Percentiles rank a stretch among this genome's conserved stretches.
Evolutionary conservation across 2,797 vertebrate species (phyloP).

Genomic region (Sciurus carolinensis): DNA sequence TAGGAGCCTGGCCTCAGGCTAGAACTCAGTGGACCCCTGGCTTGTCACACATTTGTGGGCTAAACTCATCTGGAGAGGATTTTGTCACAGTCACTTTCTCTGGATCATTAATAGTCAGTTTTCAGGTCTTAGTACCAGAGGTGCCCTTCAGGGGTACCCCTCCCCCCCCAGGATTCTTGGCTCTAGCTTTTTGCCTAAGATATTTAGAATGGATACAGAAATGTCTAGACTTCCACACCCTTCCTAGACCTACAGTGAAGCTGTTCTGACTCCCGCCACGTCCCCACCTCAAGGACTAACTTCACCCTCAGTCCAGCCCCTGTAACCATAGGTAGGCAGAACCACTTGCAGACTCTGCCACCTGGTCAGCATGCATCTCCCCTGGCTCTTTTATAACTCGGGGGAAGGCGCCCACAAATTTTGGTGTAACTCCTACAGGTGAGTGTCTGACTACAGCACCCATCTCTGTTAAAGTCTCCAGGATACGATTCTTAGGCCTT

Average conservation of each 20-base stretch:
- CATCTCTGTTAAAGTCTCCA: background rate
- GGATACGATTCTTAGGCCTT: background rate
- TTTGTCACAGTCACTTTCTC: slow-evolving; percentile 12
- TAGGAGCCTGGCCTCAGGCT: background rate
- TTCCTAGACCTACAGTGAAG: background rate
- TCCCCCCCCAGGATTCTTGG: no score
- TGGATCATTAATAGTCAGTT: background rate
- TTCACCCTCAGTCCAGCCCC: background rate
- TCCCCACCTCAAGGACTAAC: background rate
- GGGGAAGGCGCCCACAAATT: background rate
- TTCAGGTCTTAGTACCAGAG: background rate
- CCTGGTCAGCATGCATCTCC: background rate
- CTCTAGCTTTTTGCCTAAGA: background rate
- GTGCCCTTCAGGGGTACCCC: background rate
- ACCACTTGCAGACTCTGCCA: background rate
- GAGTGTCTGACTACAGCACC: background rate
- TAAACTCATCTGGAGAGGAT: background rate
- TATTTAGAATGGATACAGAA: background rate
- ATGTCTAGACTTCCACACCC: background rate
- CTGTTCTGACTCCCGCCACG: background rate
- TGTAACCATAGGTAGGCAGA: background rate
- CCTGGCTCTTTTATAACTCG: background rate
- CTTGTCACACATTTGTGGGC: background rate
- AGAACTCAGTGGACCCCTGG: background rate
- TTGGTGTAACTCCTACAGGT: background rate